Base-by-base conservation (phyloP, 2,113 vertebrate species). In the Podarcis cretensis region DNA sequence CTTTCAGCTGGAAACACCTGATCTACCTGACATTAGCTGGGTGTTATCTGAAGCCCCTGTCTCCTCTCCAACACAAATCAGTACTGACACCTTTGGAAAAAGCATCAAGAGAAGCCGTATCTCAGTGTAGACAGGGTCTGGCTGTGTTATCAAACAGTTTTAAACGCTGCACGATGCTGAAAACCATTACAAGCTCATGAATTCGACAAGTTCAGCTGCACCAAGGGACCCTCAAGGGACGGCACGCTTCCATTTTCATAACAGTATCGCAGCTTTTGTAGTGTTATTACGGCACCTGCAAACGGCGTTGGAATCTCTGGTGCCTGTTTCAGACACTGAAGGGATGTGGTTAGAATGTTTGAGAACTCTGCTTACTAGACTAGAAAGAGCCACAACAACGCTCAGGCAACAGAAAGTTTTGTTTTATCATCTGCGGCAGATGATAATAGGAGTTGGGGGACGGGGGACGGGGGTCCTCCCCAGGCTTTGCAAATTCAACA, bases 131-230 rank as follows among this genome's bases (percentile, higher is more conserved):
- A 85, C 63, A 76, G 57, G 0, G 0, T 14, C 0, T 0, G 78
- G 4, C 88, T 90, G 88, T 79, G 81, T 94, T 89, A 93, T 90
- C 91, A 92, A 93, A 0, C 21, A 80, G 57, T 27, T 91, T 82
- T 89, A 78, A 93, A 91, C 87, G 89, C 92, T 87, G 66, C 16
- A 6, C 87, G 86, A 83, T 68, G 83, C 0, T 0, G 83, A 86
- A 84, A 90, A 1, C 82, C 76, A 90, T 92, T 87, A 89, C 66
- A 92, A 86, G 7, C 83, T 83, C 81, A 90, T 83, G 90, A 92
- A 92, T 88, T n/a, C 87, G 57, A 83, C 73, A 77, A 82, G 30
- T 83, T 77, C n/a, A 21, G 74, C 32, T 14, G 23, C 25, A 30
- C 27, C 43, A 14, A 16, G 23, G 66, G 54, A 37, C 63, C 35